A percentile compares a stretch with the other conserved stretches of the same genome.
These are phyloP conservation scores for Sphaerophoria taeniata DNA, from an alignment of 2,888 invertebrate species.

Conservation along the genomic window DNA sequence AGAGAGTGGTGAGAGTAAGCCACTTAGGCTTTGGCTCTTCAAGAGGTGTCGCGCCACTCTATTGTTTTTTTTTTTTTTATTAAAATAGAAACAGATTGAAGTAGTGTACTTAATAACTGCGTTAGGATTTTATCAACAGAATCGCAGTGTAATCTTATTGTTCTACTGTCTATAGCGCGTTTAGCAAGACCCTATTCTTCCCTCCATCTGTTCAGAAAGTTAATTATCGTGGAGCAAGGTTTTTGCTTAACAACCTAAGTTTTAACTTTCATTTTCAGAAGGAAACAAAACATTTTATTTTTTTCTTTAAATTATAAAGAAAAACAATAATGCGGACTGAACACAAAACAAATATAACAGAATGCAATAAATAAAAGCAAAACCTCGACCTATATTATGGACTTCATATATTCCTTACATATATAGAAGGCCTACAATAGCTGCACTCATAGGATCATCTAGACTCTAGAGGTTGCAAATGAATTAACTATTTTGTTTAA, in stretches of 20 bases:
- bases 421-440: neutral
- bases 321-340: neutral
- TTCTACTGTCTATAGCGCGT: no score
- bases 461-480: neutral
- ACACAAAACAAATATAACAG: conserved; percentile 15
- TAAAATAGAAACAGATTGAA: no score
- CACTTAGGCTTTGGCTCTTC: no score
- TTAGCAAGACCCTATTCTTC: neutral
- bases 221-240: conserved; percentile 50
- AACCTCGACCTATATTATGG: conserved; percentile 33
- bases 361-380: conserved; percentile 25
- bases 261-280: conserved; percentile 28
- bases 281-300: neutral
- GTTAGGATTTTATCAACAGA: no score
- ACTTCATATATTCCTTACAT: neutral
- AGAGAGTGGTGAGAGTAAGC: no score
- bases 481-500: neutral
- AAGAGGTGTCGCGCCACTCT: no score
- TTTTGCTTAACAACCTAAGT: conserved; percentile 8
- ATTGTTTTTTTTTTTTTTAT: no score
- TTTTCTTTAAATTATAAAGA: conserved; percentile 1
- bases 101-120: no score
- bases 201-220: conserved; percentile 25
- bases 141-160: no score
- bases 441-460: neutral